These are phyloP conservation scores for Chionomys nivalis DNA, from an alignment of 2,113 vertebrate species.

Conservation along the genomic window DNA sequence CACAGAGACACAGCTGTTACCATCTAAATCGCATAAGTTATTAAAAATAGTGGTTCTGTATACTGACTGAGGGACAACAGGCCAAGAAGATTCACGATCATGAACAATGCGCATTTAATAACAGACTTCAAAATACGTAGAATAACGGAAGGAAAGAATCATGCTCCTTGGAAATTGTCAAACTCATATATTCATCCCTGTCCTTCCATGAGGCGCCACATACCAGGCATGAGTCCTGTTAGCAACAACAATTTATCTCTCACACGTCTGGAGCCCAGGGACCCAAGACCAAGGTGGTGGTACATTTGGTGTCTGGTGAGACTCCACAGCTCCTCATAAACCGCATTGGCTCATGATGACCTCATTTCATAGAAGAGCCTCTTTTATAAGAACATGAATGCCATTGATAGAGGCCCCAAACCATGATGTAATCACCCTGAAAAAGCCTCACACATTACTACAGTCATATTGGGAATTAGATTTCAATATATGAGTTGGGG, in stretches of 20 bases:
- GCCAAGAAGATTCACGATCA: slow-evolving; percentile 16
- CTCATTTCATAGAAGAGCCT: background rate
- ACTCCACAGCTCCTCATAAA: background rate
- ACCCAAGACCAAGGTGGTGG: background rate
- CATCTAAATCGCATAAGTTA: background rate
- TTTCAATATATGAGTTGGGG: background rate
- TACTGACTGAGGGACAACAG: background rate
- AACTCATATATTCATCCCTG: background rate
- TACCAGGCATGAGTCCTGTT: background rate
- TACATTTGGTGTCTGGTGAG: background rate
- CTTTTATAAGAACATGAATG: background rate
- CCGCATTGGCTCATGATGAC: background rate
- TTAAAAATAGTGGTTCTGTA: background rate
- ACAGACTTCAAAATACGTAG: background rate
- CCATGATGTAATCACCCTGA: background rate
- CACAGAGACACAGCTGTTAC: background rate
- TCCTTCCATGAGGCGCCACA: background rate
- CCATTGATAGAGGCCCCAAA: background rate
- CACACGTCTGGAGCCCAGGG: background rate
- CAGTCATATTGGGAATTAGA: background rate
- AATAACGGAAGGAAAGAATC: background rate
- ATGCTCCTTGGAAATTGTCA: slow-evolving; percentile 13
- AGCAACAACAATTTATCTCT: background rate
- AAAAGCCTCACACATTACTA: background rate
- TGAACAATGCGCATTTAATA: background rate